Evolutionary conservation across 1,140 invertebrate genomes (phyloP).

Genomic region (Bombyx mori): DNA sequence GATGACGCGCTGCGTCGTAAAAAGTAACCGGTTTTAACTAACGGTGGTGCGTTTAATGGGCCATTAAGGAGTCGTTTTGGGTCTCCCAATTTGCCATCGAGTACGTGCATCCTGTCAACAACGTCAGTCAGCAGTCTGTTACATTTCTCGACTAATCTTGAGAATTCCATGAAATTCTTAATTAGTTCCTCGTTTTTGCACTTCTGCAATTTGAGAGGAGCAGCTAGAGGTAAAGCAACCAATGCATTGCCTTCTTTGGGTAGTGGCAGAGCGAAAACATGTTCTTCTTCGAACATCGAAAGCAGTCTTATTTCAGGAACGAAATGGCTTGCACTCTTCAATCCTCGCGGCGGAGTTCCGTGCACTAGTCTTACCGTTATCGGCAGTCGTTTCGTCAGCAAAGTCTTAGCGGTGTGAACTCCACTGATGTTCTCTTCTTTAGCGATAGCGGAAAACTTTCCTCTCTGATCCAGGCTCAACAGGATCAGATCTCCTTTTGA

Average conservation of each 20-base stretch:
- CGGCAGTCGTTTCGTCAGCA: constrained; percentile 89
- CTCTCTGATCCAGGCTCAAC: constrained; percentile 87
- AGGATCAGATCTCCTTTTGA: constrained; percentile 86
- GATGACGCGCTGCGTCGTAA: constrained; percentile 81
- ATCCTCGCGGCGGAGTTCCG: constrained; percentile 84
- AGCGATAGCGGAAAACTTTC: constrained; percentile 91
- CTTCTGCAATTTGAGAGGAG: constrained; percentile 87
- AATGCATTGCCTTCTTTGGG: constrained; percentile 84
- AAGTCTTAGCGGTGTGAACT: constrained; percentile 88
- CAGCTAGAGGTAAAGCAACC: constrained; percentile 86
- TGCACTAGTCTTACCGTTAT: constrained; percentile 92
- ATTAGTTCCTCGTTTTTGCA: constrained; percentile 88
- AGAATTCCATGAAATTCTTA: constrained; percentile 84
- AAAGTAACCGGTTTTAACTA: constrained; percentile 74
- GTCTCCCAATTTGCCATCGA: constrained; percentile 83
- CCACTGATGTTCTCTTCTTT: constrained; percentile 94
- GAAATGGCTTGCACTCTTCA: constrained; percentile 85
- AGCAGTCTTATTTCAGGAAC: constrained; percentile 87
- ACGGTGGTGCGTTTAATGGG: constrained; percentile 65
- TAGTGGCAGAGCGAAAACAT: constrained; percentile 87
- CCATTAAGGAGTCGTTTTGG: constrained; percentile 70
- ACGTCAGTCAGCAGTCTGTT: constrained; percentile 85
- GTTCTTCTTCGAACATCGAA: constrained; percentile 88
- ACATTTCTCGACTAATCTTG: constrained; percentile 84
- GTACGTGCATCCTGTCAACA: constrained; percentile 85